These are phyloP conservation scores for Amblyraja radiata DNA, from an alignment of 2,797 vertebrate species.

Conservation along the genomic window DNA sequence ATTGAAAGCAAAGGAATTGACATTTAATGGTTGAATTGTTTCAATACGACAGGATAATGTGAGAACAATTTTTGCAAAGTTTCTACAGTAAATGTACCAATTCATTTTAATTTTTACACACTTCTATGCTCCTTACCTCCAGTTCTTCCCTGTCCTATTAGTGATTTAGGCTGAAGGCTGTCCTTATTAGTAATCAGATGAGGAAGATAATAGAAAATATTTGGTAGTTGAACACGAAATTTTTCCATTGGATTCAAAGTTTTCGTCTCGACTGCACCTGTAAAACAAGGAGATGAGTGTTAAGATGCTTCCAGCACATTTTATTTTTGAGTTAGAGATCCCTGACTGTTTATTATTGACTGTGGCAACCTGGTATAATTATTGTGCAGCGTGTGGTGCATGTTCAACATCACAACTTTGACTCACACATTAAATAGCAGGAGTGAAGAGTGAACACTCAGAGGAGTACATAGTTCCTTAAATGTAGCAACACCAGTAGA, in stretches of 20 bases:
- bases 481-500: no score
- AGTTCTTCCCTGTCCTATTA: slow-evolving; percentile 63
- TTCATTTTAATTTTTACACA: neutral
- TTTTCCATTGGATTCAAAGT: slow-evolving; percentile 41
- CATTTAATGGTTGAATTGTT: neutral
- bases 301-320: neutral
- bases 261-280: slow-evolving; percentile 47
- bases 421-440: neutral
- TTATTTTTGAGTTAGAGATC: neutral
- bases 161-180: slow-evolving; percentile 63
- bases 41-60: neutral
- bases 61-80: neutral
- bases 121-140: slow-evolving; percentile 61
- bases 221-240: slow-evolving; percentile 43
- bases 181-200: slow-evolving; percentile 61
- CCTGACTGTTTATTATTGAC: neutral
- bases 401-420: neutral
- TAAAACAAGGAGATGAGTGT: slow-evolving; percentile 42
- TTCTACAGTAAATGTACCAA: neutral
- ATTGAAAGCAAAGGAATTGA: neutral
- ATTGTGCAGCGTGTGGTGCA: neutral
- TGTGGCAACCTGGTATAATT: neutral
- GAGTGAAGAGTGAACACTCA: no score
- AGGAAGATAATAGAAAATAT: slow-evolving; percentile 59
- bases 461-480: no score